phyloP scores from a whole-genome alignment of 2,797 vertebrate species.

The Pantherophis alleghaniensis region DNA sequence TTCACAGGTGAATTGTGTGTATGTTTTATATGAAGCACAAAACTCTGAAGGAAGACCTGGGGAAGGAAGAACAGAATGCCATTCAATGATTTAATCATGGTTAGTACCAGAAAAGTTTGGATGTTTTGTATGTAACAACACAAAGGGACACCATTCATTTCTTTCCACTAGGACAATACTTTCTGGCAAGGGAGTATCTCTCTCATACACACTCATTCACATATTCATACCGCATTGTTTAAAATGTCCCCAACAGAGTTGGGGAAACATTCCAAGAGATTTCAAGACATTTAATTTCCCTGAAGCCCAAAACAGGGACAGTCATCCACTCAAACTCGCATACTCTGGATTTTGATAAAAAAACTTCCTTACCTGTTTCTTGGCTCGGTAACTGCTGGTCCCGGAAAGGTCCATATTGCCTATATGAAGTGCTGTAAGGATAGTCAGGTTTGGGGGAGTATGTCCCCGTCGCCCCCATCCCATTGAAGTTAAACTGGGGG shows the following conservation, averaged over 20 bases:
- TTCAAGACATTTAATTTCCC: background rate
- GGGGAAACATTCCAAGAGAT: background rate
- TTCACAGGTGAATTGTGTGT: background rate
- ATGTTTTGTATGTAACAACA: background rate
- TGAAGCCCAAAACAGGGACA: background rate
- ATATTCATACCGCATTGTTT: background rate
- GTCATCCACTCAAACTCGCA: fast-evolving
- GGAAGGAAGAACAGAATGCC: background rate
- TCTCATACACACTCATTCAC: background rate
- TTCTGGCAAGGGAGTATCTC: background rate
- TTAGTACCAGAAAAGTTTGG: background rate
- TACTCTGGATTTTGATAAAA: background rate
- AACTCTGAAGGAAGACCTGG: background rate
- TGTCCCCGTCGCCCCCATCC: conserved; percentile 82
- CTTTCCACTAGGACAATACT: background rate
- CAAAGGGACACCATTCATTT: background rate
- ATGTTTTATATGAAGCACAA: background rate
- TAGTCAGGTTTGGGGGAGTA: conserved; percentile 94
- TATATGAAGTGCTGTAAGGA: conserved; percentile 87
- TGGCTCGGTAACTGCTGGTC: conserved; percentile 89
- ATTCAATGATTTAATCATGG: background rate
- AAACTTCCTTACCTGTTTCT: conserved; percentile 82
- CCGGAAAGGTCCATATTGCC: conserved; percentile 92
- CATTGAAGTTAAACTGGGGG: conserved; percentile 90
- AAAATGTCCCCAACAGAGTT: background rate